These are phyloP conservation scores for Propithecus perrieri DNA, from an alignment of 2,797 vertebrate species.

Conservation along the genomic window DNA sequence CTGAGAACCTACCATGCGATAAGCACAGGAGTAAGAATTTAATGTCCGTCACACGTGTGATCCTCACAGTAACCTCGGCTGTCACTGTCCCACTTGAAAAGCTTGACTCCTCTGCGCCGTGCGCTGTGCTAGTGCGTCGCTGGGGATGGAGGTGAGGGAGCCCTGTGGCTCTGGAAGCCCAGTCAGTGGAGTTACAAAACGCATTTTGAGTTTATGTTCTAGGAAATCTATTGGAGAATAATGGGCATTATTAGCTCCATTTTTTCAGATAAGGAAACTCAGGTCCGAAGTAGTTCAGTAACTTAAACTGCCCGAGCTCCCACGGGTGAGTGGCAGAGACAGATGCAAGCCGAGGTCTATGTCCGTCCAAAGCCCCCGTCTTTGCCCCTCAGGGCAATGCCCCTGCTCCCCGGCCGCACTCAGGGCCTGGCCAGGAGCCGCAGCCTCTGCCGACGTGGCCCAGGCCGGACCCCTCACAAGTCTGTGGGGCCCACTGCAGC, in stretches of 20 bases:
- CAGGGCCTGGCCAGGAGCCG: not conserved
- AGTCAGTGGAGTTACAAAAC: rapidly evolving
- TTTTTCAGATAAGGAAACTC: not conserved
- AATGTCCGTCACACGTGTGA: not conserved
- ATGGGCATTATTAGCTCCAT: not conserved
- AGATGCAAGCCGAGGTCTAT: not conserved
- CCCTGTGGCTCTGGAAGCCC: not conserved
- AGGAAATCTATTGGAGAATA: not conserved
- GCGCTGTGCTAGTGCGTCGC: not conserved
- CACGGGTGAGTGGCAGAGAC: not conserved
- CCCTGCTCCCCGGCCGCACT: not conserved
- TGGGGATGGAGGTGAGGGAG: not conserved
- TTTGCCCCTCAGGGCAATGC: not conserved
- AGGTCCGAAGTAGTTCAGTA: not conserved
- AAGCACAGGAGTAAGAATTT: not conserved
- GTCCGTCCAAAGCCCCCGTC: not conserved
- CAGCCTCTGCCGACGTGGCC: not conserved
- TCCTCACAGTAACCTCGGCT: not conserved
- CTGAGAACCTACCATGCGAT: not conserved
- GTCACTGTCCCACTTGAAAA: not conserved
- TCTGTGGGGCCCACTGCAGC: not conserved
- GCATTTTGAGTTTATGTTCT: not conserved
- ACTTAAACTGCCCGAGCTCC: not conserved
- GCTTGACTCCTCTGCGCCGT: not conserved
- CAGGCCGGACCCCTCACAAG: rapidly evolving